These are phyloP conservation scores for Acanthiza pusilla DNA, from an alignment of 2,797 vertebrate species.

Conservation along the genomic window DNA sequence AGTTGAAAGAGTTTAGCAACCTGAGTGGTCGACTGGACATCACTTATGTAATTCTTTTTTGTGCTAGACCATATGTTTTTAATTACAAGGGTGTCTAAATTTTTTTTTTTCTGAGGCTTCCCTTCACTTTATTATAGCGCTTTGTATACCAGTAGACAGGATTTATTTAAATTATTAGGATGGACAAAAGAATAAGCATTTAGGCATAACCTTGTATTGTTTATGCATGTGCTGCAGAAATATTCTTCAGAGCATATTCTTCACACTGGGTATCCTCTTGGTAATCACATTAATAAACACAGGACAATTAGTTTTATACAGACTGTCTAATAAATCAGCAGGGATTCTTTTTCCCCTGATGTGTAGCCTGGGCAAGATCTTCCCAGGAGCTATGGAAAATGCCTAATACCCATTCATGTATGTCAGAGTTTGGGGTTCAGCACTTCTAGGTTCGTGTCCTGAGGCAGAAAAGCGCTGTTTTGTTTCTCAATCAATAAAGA, in stretches of 20 bases:
- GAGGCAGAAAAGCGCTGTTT: neutral
- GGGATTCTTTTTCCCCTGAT: neutral
- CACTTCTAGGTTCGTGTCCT: neutral
- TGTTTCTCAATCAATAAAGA: neutral
- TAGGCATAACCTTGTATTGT: neutral
- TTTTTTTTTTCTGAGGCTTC: neutral
- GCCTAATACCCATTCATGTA: neutral
- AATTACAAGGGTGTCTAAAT: neutral
- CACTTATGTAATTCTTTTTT: neutral
- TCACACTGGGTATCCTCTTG: neutral
- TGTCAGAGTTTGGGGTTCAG: neutral
- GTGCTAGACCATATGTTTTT: neutral
- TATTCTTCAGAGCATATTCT: neutral
- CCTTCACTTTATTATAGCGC: neutral
- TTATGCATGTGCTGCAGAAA: neutral
- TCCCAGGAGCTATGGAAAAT: neutral
- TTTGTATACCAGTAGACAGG: neutral
- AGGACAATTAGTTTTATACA: neutral
- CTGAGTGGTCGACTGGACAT: neutral
- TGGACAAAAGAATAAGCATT: neutral
- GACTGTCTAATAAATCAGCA: neutral
- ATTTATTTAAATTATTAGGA: neutral
- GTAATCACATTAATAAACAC: neutral
- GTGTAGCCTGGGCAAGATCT: neutral
- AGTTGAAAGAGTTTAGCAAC: neutral